These are phyloP conservation scores for Cryptoprocta ferox DNA, from an alignment of 2,797 vertebrate genomes.

Conservation along the genomic window DNA sequence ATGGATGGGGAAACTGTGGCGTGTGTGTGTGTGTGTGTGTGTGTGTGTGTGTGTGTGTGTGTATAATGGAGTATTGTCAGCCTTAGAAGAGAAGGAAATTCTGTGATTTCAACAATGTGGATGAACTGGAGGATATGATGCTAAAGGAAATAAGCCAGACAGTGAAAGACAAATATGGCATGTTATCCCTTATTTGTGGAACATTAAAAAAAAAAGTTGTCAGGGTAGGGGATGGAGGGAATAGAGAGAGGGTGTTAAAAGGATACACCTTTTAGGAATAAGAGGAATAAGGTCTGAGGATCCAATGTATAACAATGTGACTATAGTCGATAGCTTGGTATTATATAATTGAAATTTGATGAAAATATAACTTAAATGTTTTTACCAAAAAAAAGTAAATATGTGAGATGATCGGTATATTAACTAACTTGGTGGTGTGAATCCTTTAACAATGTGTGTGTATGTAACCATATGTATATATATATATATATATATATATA, in stretches of 20 bases:
- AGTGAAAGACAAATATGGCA: not conserved
- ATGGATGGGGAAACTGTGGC: not conserved
- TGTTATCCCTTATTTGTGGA: not conserved
- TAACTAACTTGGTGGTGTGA: not conserved
- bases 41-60: no score
- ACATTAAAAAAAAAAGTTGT: not conserved
- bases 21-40: no score
- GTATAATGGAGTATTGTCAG: not conserved
- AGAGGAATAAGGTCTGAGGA: not conserved
- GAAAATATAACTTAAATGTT: not conserved
- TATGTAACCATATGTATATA: not conserved
- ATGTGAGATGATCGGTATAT: not conserved
- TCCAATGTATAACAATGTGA: not conserved
- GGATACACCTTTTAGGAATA: not conserved
- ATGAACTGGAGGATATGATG: not conserved
- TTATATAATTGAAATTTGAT: not conserved
- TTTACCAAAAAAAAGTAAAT: not conserved
- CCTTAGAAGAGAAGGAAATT: not conserved
- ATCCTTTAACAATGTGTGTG: not conserved
- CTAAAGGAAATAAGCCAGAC: not conserved
- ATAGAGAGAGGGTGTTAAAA: not conserved
- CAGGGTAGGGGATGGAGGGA: no score
- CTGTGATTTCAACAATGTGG: not conserved
- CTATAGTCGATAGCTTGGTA: not conserved
- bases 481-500: not conserved